Conservation (phyloP, 2,888 invertebrate species). For the Eupsilia transversa region DNA sequence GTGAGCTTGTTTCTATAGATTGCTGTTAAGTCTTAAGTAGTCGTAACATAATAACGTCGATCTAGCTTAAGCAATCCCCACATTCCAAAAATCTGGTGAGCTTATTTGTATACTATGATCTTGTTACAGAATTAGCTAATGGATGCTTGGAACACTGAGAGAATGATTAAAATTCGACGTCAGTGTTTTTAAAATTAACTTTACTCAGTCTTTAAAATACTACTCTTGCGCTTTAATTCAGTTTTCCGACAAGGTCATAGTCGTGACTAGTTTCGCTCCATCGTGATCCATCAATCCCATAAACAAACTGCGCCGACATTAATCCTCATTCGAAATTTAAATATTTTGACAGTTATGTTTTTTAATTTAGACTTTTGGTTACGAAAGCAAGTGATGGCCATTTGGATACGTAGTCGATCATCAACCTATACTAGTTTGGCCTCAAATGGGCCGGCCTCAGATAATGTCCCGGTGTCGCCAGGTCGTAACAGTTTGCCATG, state of each 20-base stretch:
- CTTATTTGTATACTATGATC: not conserved
- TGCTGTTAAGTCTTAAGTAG: not conserved
- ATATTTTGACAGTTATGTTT: slow-evolving; percentile 40
- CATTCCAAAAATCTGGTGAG: not conserved
- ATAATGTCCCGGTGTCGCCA: slow-evolving; percentile 65
- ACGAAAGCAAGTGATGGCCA: slow-evolving; percentile 50
- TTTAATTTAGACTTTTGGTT: slow-evolving; percentile 36
- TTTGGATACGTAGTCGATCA: slow-evolving; percentile 53
- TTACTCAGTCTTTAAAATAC: not conserved
- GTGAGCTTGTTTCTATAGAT: not conserved
- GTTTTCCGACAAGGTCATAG: slow-evolving; percentile 43
- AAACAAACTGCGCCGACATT: slow-evolving; percentile 49
- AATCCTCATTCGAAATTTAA: slow-evolving; percentile 47
- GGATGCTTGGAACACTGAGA: not conserved
- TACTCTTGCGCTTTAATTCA: slow-evolving; percentile 6
- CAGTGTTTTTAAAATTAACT: not conserved
- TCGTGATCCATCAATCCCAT: slow-evolving; percentile 56
- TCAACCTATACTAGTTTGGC: slow-evolving; percentile 42
- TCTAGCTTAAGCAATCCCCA: not conserved
- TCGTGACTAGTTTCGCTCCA: slow-evolving; percentile 51
- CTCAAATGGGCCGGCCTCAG: slow-evolving; percentile 55
- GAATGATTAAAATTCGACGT: not conserved
- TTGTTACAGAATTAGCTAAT: not conserved
- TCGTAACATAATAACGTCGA: not conserved
- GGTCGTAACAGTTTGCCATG: slow-evolving; percentile 71